Evolutionary conservation across 1,140 invertebrate genomes (phyloP).

Genomic region (Formica selysi): DNA sequence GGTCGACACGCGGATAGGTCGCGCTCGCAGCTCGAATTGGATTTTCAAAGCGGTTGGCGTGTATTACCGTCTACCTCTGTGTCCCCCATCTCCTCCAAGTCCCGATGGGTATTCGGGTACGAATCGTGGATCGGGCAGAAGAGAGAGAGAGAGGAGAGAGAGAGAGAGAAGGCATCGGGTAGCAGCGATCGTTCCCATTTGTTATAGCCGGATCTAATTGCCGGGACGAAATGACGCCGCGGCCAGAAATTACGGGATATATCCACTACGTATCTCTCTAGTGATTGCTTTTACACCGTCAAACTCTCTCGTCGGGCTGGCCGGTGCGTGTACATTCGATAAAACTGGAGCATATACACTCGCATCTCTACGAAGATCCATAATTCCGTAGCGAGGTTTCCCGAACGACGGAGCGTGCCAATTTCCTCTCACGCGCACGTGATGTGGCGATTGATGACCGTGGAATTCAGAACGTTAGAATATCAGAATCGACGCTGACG

Average conservation of each 20-base stretch:
- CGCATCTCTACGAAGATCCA: conserved; percentile 22
- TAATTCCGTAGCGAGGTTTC: conserved; percentile 33
- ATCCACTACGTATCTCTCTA: conserved; percentile 62
- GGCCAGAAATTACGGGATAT: conserved; percentile 77
- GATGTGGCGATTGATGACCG: conserved; percentile 25
- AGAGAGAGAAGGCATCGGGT: conserved; percentile 8
- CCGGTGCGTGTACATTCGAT: conserved; percentile 30
- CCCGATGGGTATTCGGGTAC: conserved; percentile 45
- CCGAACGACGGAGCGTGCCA: conserved; percentile 1
- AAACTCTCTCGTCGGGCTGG: conserved; percentile 10
- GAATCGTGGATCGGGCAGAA: neutral
- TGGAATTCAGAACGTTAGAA: conserved; percentile 41
- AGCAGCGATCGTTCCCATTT: conserved; percentile 68
- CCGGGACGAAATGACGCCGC: conserved; percentile 78
- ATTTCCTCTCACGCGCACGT: conserved; percentile 29
- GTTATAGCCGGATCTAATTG: conserved; percentile 82
- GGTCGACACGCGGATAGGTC: conserved; percentile 56
- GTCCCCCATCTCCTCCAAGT: conserved; percentile 45
- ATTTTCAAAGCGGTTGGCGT: conserved; percentile 68
- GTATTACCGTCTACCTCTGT: conserved; percentile 27
- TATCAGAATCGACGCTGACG: conserved; percentile 9
- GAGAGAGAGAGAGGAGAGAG: neutral
- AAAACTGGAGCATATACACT: conserved; percentile 52
- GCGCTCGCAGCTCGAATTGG: conserved; percentile 64
- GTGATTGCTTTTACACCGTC: conserved; percentile 80